Base-by-base conservation (phyloP, 92 coral and sea anemone species). In the Paramuricea clavata region DNA sequence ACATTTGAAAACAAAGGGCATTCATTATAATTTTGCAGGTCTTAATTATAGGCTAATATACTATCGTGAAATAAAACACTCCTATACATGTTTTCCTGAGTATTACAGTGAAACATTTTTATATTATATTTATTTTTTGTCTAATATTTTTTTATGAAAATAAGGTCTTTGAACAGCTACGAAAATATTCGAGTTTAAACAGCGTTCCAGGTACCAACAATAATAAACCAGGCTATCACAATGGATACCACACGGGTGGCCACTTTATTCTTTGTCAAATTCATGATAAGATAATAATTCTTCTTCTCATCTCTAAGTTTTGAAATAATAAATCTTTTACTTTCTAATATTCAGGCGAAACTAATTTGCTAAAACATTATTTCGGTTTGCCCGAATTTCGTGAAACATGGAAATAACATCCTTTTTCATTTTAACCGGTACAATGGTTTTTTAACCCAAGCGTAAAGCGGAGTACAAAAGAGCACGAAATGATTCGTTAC, bases 391-490 rank as follows among this genome's bases (percentile, higher is more conserved):
- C 32, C 33, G 23, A 60, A 22, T 60, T 26, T 60, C 9, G 41
- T 0, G 35, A 0, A 65, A 65, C 31, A 28, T 65, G 72, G 23
- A 28, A 31, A 65, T 27, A 65, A 31, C 22, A 21, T 21, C n/a
- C 39, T 28, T 27, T 27, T 30, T 30, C 6, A 52, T 27, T 17
- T 36, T 79, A 25, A 21, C 72, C 60, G 84, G 84, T 79, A 41
- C 57, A 21, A 25, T 79, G 33, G 52, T 21, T 60, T 65, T n/a
- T 79, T 60, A 39, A 56, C 22, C 67, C 84, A 79, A 79, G 72
- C 84, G 84, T 79, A 79, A 79, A 79, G 84, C 84, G 65, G 84
- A 61, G 43, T 79, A 79, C 82, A 76, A 76, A 50, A 52, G 36
- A 50, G 41, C 47, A 76, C 64, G 12, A 33, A 60, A 59, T 59